Percentiles rank a stretch among this genome's conserved stretches.
phyloP scores from a whole-genome alignment of 2,113 vertebrate genomes.

The Nyctereutes procyonoides region DNA sequence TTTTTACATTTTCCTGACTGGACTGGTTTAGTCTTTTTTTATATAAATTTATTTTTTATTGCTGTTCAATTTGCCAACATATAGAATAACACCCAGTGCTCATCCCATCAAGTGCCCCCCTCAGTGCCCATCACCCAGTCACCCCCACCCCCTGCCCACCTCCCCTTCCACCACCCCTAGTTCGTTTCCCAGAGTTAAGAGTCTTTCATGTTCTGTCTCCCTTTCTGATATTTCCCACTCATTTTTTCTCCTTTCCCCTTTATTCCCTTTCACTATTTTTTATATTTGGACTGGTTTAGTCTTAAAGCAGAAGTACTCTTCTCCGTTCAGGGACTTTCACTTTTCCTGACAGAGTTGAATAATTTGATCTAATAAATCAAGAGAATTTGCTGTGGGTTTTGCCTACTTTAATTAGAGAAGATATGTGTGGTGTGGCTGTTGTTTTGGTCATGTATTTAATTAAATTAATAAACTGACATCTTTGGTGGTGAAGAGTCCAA shows the following conservation, averaged over 20 bases:
- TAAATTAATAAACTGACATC: constrained; percentile 78
- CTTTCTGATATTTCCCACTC: too few species aligned
- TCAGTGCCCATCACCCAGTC: too few species aligned
- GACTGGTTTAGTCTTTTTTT: constrained; percentile 53
- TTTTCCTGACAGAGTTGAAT: constrained; percentile 82
- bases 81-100: too few species aligned
- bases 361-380: constrained; percentile 87
- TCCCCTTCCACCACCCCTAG: too few species aligned
- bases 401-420: constrained; percentile 84
- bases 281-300: constrained; percentile 74
- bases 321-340: constrained; percentile 70
- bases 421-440: constrained; percentile 73
- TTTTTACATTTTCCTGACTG: constrained; percentile 77
- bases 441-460: constrained; percentile 78
- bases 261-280: neutral
- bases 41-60: too few species aligned
- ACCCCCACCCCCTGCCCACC: too few species aligned
- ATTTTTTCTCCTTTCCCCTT: too few species aligned
- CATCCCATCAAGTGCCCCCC: too few species aligned
- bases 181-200: too few species aligned
- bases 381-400: constrained; percentile 85
- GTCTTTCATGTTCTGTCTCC: too few species aligned
- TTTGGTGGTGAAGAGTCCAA: constrained; percentile 77
- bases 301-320: constrained; percentile 67
- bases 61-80: too few species aligned